A percentile compares a stretch with the other conserved stretches of the same genome.
These are phyloP conservation scores for Phortica okadai DNA, from an alignment of 2,888 invertebrate genomes.

Conservation along the genomic window DNA sequence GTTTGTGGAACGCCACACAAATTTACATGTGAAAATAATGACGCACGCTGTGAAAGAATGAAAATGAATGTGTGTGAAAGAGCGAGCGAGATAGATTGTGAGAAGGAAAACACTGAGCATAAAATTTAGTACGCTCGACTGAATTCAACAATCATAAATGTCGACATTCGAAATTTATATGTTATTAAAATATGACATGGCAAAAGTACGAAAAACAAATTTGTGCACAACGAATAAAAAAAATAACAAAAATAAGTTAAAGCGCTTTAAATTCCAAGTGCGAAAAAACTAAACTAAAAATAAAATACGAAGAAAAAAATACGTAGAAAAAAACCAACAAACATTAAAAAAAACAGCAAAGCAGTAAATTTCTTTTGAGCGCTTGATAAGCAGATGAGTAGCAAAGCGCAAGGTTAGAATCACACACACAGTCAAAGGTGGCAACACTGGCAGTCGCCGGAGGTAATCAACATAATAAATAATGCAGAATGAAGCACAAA, in stretches of 20 bases:
- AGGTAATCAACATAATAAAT: conserved; percentile 18
- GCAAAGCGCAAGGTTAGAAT: background rate
- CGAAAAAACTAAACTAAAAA: background rate
- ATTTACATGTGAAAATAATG: conserved; percentile 1
- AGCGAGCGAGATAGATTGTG: background rate
- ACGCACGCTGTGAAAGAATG: background rate
- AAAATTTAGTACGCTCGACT: too few relatives aligned
- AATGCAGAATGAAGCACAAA: conserved; percentile 16
- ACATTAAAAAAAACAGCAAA: background rate
- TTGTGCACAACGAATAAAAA: background rate
- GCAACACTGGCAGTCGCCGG: background rate
- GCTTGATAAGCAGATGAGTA: background rate
- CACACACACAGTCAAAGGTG: background rate
- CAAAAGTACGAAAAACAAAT: background rate
- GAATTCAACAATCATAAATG: background rate
- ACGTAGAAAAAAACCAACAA: background rate
- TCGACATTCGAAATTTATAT: background rate
- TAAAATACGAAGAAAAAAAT: background rate
- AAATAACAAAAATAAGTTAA: background rate
- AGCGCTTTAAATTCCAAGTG: background rate
- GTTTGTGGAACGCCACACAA: background rate
- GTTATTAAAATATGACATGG: background rate
- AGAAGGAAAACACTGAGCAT: background rate
- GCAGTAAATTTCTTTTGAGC: background rate
- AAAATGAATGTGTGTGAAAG: background rate